phyloP scores from a whole-genome alignment of 2,113 vertebrate species.

The Enhydra lutris region DNA sequence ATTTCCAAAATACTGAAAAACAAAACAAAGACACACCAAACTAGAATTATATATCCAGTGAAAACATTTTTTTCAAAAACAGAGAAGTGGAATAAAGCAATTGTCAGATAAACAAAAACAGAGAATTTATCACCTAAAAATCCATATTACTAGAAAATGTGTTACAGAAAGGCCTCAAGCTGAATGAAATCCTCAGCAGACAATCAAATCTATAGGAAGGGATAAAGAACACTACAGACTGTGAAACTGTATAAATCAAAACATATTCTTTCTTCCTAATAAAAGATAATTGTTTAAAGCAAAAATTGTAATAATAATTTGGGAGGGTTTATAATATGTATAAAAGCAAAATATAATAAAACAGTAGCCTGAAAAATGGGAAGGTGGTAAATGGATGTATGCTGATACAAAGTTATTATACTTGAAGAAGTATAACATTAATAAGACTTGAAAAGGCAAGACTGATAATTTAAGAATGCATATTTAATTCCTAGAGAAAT shows the following conservation, averaged over 20 bases:
- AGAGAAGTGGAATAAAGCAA: neutral
- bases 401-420: neutral
- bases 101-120: neutral
- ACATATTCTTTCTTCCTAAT: neutral
- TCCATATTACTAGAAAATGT: neutral
- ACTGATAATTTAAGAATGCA: neutral
- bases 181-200: neutral
- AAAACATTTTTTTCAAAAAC: neutral
- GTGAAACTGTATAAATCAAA: neutral
- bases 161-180: neutral
- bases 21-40: neutral
- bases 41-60: neutral
- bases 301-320: neutral
- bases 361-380: neutral
- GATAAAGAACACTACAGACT: neutral
- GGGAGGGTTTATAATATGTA: neutral
- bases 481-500: neutral
- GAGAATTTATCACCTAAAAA: neutral
- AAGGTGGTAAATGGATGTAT: neutral
- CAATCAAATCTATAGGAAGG: neutral
- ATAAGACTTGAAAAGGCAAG: neutral
- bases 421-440: neutral
- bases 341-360: constrained; percentile 18
- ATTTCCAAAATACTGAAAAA: neutral
- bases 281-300: neutral